Evolutionary conservation across 2,797 vertebrate genomes (phyloP), one percentile per base, ranked within the genome.

Genomic region (Catamblyrhynchus diadema): DNA sequence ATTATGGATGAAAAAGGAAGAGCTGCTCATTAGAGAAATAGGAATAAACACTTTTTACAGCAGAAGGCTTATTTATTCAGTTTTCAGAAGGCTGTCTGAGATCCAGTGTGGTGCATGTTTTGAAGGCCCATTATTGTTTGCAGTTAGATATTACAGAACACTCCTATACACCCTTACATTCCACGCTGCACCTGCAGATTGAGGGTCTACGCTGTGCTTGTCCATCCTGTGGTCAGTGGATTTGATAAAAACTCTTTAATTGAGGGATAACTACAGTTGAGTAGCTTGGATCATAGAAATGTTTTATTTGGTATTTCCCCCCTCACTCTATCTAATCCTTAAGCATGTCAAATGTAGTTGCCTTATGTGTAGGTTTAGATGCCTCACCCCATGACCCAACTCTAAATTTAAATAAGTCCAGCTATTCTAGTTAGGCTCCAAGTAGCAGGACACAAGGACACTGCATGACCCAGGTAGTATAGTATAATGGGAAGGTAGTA

Each of bases 321-420:
- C 11, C 13, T 18, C 14, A 48, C 1, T 70, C 33, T 57, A 8
- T 35, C 10, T 82, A 53, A 65, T 73, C 8, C 20, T 56, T 88
- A 7, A 8, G 18, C 66, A 35, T 33, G 71, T 28, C 19, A 64
- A 88, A 86, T 88, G 54, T 12, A 5, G 5, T 78, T 78, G 15
- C 28, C 24, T 88, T 81, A 8, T 42, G 80, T 77, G 17, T 81
- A 84, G 60, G 53, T 70, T 81, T 90, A 72, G 53, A 30, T 82
- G 66, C 67, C 37, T 81, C 39, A 72, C 20, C 37, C 37, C 5
- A 20, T 0, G 0, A 69, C 82, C 69, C 50, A 48, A 9, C n/a
- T 74, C 11, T 47, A 30, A 77, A 45, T 33, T 25, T 45, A 73
- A 47, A 24, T 59, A 12, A 62, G 15, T 53, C 72, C 4, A 35